Percentiles rank a stretch among this genome's conserved stretches.
Conservation (phyloP, 2,113 vertebrate genomes). For the Onychostoma macrolepis region DNA sequence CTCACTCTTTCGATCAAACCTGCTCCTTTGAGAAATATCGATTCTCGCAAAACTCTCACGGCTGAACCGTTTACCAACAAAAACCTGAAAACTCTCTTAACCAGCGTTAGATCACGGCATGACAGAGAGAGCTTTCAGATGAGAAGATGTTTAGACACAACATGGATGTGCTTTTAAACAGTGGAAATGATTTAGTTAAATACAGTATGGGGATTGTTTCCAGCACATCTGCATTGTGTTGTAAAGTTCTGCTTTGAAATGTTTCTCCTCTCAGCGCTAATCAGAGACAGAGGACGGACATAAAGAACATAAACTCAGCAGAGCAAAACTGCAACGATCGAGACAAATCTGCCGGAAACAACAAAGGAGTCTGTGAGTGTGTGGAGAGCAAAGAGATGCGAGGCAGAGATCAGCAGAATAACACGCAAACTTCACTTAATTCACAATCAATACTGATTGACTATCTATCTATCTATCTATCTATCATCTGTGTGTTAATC, state of each 20-base stretch:
- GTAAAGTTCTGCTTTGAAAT: neutral
- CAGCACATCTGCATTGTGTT: neutral
- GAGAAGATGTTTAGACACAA: too few species aligned
- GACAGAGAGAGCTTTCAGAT: too few species aligned
- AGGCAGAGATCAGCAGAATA: neutral
- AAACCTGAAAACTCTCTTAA: neutral
- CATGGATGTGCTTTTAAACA: too few species aligned
- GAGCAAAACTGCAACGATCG: neutral
- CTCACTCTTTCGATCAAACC: neutral
- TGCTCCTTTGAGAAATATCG: neutral
- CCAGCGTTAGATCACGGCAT: neutral
- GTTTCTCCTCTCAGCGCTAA: neutral
- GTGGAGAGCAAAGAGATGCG: neutral
- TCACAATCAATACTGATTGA: constrained; percentile 4
- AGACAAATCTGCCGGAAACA: neutral
- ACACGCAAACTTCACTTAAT: neutral
- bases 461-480: too few species aligned
- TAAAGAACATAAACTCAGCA: neutral
- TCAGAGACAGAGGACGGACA: neutral
- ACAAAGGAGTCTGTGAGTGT: neutral
- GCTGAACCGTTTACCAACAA: neutral
- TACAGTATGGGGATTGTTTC: neutral
- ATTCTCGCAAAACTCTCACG: neutral
- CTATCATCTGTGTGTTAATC: too few species aligned
- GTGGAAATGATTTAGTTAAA: too few species aligned